Evolutionary conservation across 2,888 invertebrate species (phyloP).

Genomic region (Acanthoscelides obtectus): DNA sequence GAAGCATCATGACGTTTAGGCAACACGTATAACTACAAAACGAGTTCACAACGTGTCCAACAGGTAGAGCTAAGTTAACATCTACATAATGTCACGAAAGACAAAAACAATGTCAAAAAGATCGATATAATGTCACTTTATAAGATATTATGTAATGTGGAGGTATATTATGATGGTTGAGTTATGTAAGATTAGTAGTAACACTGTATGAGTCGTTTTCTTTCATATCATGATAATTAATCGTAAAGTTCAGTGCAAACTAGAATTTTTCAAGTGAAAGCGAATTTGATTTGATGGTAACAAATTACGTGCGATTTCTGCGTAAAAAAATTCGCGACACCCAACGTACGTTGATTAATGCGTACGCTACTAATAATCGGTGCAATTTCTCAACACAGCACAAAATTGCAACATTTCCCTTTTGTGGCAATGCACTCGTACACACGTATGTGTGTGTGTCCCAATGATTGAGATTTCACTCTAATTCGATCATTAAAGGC

Average conservation of each 20-base stretch:
- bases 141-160: too few species aligned
- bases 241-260: neutral
- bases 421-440: neutral
- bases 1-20: too few species aligned
- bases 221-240: too few species aligned
- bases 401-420: neutral
- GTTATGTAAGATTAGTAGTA: too few species aligned
- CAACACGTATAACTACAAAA: too few species aligned
- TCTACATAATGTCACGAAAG: too few species aligned
- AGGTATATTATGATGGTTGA: too few species aligned
- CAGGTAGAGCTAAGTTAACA: too few species aligned
- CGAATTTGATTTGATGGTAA: neutral
- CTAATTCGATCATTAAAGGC: neutral
- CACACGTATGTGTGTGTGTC: neutral
- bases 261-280: neutral
- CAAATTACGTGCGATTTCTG: neutral
- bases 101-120: too few species aligned
- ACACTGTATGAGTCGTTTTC: too few species aligned
- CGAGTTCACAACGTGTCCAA: too few species aligned
- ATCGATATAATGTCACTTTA: too few species aligned
- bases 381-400: neutral
- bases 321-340: neutral
- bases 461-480: neutral
- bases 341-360: neutral
- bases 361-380: neutral